Percentiles rank a stretch among this genome's conserved stretches.
phyloP scores from a whole-genome alignment of 2,888 invertebrate species.

The Amphipyra berbera region DNA sequence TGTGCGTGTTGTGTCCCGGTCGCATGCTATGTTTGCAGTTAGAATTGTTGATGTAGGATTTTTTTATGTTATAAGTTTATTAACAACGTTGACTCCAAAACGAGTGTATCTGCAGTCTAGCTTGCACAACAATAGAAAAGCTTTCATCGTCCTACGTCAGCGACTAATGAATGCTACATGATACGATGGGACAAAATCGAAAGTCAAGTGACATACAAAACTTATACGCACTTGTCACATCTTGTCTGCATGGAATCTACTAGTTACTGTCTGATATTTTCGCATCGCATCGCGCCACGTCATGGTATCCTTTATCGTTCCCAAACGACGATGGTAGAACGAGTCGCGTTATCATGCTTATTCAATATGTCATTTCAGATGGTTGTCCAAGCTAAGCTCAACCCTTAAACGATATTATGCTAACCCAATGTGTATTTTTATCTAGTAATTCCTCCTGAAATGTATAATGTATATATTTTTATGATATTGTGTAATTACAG shows the following conservation, averaged over 20 bases:
- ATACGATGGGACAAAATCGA: not conserved
- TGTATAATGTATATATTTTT: slow-evolving; percentile 18
- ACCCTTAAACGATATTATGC: not conserved
- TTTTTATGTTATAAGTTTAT: slow-evolving; percentile 13
- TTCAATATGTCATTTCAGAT: too few species aligned
- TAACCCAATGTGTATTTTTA: slow-evolving; percentile 17
- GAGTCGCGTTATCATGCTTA: too few species aligned
- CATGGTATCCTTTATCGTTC: too few species aligned
- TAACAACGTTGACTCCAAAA: slow-evolving; percentile 1
- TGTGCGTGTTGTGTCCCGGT: slow-evolving; percentile 59
- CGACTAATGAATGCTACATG: not conserved
- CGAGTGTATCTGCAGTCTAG: slow-evolving; percentile 10
- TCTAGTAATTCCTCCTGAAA: slow-evolving; percentile 6
- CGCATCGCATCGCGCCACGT: too few species aligned
- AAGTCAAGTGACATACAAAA: too few species aligned
- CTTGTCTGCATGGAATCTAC: too few species aligned
- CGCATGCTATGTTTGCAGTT: slow-evolving; percentile 50
- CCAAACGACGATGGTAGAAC: too few species aligned
- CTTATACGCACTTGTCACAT: too few species aligned
- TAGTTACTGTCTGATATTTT: too few species aligned
- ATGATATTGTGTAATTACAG: slow-evolving; percentile 9
- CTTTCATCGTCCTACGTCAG: not conserved
- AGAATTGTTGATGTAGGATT: slow-evolving; percentile 28
- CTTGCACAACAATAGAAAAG: slow-evolving; percentile 35
- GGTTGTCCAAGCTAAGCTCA: slow-evolving; percentile 32